Evolutionary conservation across 1,140 invertebrate species (phyloP).

Genomic region (Zaprionus camerounensis): DNA sequence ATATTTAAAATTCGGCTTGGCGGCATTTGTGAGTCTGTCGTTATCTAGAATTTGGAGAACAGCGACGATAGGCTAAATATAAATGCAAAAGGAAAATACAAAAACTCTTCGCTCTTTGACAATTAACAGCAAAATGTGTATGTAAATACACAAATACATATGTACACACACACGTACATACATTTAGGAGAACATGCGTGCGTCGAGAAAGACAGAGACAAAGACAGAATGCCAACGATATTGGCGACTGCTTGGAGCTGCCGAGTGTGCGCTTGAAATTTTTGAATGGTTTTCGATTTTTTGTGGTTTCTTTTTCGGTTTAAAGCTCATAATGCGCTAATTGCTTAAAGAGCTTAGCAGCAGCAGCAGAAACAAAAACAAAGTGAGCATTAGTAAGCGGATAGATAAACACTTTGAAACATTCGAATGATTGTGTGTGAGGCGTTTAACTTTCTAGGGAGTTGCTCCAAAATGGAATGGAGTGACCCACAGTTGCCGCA

Average conservation of each 20-base stretch:
- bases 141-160: background rate
- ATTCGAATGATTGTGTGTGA: constrained; percentile 37
- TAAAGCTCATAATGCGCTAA: constrained; percentile 55
- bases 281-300: constrained; percentile 32
- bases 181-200: background rate
- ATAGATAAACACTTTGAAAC: constrained; percentile 38
- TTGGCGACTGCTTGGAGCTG: constrained; percentile 29
- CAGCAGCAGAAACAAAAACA: constrained; percentile 35
- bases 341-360: constrained; percentile 58
- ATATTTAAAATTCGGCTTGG: constrained; percentile 54
- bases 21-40: constrained; percentile 64
- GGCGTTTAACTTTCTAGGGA: constrained; percentile 72
- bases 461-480: constrained; percentile 24
- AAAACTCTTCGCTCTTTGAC: constrained; percentile 48
- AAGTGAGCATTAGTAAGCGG: constrained; percentile 10
- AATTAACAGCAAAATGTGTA: constrained; percentile 40
- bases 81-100: constrained; percentile 48
- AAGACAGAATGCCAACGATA: background rate
- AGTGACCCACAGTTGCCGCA: constrained; percentile 30
- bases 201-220: background rate
- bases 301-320: constrained; percentile 21
- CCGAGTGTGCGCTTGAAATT: constrained; percentile 37
- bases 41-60: constrained; percentile 59
- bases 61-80: constrained; percentile 56
- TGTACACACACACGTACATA: background rate